Conservation (phyloP, 2,888 invertebrate species). For the Phymatocera aterrima region DNA sequence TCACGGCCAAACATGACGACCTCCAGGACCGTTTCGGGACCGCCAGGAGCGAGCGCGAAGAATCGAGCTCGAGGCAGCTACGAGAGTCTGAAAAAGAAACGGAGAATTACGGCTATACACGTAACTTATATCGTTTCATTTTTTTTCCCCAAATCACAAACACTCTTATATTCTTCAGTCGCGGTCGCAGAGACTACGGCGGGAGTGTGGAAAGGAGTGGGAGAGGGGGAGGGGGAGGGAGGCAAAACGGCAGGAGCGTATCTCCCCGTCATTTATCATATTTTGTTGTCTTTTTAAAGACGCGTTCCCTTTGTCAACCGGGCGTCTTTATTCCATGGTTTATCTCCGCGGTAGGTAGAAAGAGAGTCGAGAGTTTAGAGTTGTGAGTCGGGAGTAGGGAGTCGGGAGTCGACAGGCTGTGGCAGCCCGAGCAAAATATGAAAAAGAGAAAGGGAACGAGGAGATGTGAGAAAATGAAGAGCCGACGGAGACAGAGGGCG, state of each 20-base stretch:
- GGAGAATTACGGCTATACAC: background rate
- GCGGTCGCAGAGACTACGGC: background rate
- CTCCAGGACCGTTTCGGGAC: slow-evolving; percentile 29
- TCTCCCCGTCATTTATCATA: slow-evolving; percentile 67
- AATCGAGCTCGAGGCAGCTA: background rate
- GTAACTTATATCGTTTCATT: slow-evolving; percentile 19
- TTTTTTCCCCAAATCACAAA: slow-evolving; percentile 36
- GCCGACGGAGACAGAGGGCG: background rate
- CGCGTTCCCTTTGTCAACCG: slow-evolving; percentile 65
- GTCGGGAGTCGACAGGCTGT: background rate
- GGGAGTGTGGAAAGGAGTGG: no score
- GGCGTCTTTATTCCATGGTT: slow-evolving; percentile 63
- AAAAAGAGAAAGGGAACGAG: background rate
- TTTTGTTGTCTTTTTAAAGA: slow-evolving; percentile 66
- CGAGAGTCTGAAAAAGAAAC: background rate
- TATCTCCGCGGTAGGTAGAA: slow-evolving; percentile 68
- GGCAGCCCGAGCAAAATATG: background rate
- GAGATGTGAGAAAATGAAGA: background rate
- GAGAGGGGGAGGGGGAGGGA: slow-evolving; percentile 19
- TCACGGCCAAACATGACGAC: slow-evolving; percentile 33
- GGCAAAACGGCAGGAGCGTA: slow-evolving; percentile 48
- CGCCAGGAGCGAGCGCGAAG: background rate
- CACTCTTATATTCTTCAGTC: slow-evolving; percentile 7
- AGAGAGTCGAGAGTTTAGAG: no score
- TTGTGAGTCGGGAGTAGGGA: no score